Evolutionary conservation across 2,797 vertebrate species (phyloP).

Genomic region (Todus mexicanus): DNA sequence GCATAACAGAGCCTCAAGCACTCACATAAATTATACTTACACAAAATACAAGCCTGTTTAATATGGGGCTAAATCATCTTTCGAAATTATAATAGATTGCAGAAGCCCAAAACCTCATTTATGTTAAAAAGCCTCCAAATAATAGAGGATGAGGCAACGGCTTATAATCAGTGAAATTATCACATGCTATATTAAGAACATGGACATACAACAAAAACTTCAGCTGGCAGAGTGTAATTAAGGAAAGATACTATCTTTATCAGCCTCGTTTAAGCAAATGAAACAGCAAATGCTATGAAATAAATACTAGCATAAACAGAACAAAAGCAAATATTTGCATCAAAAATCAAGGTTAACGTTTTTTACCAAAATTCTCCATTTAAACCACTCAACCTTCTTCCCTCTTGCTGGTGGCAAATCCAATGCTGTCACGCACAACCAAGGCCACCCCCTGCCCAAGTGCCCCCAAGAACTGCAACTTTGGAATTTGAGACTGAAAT

Average conservation of each 20-base stretch:
- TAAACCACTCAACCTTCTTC: neutral
- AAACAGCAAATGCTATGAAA: neutral
- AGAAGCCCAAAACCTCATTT: neutral
- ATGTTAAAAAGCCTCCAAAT: neutral
- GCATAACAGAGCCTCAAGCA: neutral
- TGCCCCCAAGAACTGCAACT: neutral
- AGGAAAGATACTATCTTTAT: neutral
- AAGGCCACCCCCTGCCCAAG: accelerated
- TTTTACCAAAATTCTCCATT: neutral
- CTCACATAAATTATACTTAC: neutral
- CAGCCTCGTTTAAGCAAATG: neutral
- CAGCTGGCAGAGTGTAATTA: neutral
- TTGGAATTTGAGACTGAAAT: neutral
- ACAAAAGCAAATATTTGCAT: neutral
- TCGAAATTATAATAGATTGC: neutral
- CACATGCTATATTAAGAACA: neutral
- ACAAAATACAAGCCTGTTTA: neutral
- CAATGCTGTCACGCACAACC: accelerated
- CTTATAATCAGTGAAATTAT: neutral
- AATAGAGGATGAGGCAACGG: neutral
- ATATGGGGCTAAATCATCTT: neutral
- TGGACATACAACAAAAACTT: neutral
- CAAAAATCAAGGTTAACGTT: neutral
- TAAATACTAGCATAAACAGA: neutral
- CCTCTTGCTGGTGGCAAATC: neutral